Percentiles rank a stretch among this genome's conserved stretches.
Conservation (phyloP, 2,888 invertebrate species). For the Bombylius discolor region DNA sequence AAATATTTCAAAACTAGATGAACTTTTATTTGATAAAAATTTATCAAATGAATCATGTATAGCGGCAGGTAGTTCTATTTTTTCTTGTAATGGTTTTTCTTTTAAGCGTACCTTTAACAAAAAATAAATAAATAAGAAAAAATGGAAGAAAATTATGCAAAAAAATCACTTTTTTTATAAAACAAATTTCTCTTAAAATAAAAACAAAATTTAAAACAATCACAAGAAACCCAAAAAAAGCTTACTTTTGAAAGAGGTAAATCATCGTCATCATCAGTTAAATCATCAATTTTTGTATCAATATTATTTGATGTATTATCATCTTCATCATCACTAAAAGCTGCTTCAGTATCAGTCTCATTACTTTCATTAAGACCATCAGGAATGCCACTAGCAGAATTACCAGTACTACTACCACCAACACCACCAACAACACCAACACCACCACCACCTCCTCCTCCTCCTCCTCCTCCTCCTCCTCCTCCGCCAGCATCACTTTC, state of each 20-base stretch:
- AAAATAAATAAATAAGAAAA: not conserved
- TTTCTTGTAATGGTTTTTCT: constrained; percentile 33
- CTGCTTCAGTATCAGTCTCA: constrained; percentile 28
- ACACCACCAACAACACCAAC: not conserved
- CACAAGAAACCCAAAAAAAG: constrained; percentile 33
- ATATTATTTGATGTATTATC: constrained; percentile 37
- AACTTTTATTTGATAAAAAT: constrained; percentile 29
- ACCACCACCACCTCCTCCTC: not conserved
- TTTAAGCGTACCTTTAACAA: constrained; percentile 31
- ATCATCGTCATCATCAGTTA: constrained; percentile 47
- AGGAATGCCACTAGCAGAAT: constrained; percentile 9
- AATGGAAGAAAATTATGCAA: not conserved
- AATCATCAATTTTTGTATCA: constrained; percentile 29
- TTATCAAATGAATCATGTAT: constrained; percentile 34
- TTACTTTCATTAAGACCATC: constrained; percentile 21
- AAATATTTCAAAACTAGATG: constrained; percentile 32
- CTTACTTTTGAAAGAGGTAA: constrained; percentile 65
- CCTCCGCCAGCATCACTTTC: constrained; percentile 10
- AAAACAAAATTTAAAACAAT: not conserved
- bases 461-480: constrained; percentile 5
- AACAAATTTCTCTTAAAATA: not conserved
- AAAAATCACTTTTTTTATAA: not conserved
- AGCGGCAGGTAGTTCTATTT: constrained; percentile 32
- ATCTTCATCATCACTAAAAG: constrained; percentile 40
- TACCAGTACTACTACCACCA: not conserved